Conservation (phyloP, 2,797 vertebrate genomes). For the Clarias platycephalus region DNA sequence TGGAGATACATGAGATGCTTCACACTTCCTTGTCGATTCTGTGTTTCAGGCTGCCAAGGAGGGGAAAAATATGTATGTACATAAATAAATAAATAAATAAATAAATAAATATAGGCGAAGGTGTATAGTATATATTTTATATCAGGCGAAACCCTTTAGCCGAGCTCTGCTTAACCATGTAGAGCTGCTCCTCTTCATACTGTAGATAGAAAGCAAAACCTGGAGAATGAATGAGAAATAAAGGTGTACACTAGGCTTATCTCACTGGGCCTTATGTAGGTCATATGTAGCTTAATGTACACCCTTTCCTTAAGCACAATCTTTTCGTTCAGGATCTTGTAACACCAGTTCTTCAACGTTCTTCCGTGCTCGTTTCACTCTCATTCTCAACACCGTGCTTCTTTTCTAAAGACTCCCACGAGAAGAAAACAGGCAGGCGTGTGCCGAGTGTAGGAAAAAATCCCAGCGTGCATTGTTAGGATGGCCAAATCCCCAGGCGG, state of each 20-base stretch:
- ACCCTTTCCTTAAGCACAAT: too few relatives aligned
- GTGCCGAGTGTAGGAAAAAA: slow-evolving; percentile 26
- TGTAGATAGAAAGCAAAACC: background rate
- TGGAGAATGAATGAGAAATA: background rate
- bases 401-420: slow-evolving; percentile 26
- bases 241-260: background rate
- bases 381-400: slow-evolving; percentile 1
- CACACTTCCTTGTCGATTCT: slow-evolving; percentile 63
- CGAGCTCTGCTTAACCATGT: background rate
- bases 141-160: slow-evolving; percentile 26
- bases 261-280: background rate
- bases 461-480: slow-evolving; percentile 46
- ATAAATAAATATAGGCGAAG: too few relatives aligned
- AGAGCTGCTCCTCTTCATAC: background rate
- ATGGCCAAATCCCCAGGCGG: slow-evolving; percentile 48
- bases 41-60: slow-evolving; percentile 60
- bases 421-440: slow-evolving; percentile 28
- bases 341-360: background rate
- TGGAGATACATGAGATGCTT: slow-evolving; percentile 60
- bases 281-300: background rate
- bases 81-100: too few relatives aligned
- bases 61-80: slow-evolving; percentile 43
- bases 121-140: too few relatives aligned
- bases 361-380: background rate
- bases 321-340: background rate